These are phyloP conservation scores for Polyommatus iphigenia DNA, from an alignment of 2,888 invertebrate species.

Conservation along the genomic window DNA sequence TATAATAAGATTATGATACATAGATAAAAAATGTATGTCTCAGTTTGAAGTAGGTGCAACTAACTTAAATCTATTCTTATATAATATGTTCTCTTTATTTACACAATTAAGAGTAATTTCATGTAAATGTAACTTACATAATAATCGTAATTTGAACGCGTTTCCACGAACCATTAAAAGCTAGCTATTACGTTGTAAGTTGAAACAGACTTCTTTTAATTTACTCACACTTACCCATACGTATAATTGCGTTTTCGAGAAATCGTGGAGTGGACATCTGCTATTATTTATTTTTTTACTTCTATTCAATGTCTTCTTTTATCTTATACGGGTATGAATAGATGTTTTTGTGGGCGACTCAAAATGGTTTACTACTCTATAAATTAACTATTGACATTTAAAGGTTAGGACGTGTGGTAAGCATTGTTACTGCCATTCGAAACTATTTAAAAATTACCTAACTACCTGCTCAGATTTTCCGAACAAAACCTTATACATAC, in stretches of 20 bases:
- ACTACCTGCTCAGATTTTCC: background rate
- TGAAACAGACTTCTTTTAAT: background rate
- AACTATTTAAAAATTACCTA: background rate
- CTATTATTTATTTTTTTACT: constrained; percentile 62
- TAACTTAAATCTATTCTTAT: background rate
- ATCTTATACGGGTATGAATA: constrained; percentile 69
- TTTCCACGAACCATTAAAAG: constrained; percentile 11
- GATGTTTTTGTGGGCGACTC: constrained; percentile 70
- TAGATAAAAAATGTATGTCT: no score
- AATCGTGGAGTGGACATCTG: constrained; percentile 70
- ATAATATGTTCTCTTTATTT: background rate
- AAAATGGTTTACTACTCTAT: constrained; percentile 74
- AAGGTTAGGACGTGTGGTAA: constrained; percentile 46
- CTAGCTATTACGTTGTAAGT: background rate
- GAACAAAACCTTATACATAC: background rate
- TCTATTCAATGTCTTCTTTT: constrained; percentile 72
- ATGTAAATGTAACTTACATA: background rate
- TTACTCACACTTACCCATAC: constrained; percentile 38
- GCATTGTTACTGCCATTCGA: constrained; percentile 53
- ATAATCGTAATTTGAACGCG: background rate
- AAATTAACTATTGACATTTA: constrained; percentile 53
- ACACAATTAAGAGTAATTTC: background rate
- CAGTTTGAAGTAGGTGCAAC: background rate
- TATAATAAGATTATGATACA: no score
- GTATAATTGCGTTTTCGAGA: constrained; percentile 73